Evolutionary conservation across 2,888 invertebrate genomes (phyloP).

Genomic region (Prosopocoilus inquinatus): DNA sequence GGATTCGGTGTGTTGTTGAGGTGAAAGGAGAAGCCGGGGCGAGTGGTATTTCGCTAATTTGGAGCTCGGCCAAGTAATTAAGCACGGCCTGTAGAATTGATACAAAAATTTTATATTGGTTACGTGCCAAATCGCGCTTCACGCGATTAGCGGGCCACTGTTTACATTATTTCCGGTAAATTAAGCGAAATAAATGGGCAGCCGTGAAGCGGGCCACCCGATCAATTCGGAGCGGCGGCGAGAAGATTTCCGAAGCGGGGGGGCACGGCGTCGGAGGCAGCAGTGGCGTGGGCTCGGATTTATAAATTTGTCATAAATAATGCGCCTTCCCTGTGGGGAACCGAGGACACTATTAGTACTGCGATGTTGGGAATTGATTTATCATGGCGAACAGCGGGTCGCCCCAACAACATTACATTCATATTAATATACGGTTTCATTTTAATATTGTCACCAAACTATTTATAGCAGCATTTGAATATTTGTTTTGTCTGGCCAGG

Average conservation of each 20-base stretch:
- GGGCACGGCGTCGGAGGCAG: not conserved
- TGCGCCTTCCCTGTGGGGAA: constrained; percentile 43
- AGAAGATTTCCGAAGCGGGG: not conserved
- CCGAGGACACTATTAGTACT: constrained; percentile 51
- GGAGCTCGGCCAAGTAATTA: constrained; percentile 43
- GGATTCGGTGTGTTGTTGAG: too few species aligned
- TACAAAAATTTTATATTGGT: constrained; percentile 19
- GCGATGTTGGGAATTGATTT: constrained; percentile 52
- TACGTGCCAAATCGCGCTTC: constrained; percentile 16
- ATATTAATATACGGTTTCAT: constrained; percentile 50
- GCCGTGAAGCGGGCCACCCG: too few species aligned
- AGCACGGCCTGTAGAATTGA: constrained; percentile 33
- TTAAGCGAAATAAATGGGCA: too few species aligned
- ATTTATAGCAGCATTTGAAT: constrained; percentile 50
- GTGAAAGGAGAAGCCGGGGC: not conserved
- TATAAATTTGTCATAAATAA: constrained; percentile 52
- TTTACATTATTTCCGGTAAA: not conserved
- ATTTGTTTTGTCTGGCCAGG: constrained; percentile 44
- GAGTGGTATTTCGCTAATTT: constrained; percentile 41
- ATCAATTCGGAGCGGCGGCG: too few species aligned
- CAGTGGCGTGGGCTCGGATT: constrained; percentile 42
- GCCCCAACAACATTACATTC: constrained; percentile 47
- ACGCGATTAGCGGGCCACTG: constrained; percentile 6
- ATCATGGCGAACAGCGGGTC: constrained; percentile 47
- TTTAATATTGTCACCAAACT: constrained; percentile 54